phyloP scores from a whole-genome alignment of 2,888 invertebrate species.

The Dusona sp. region DNA sequence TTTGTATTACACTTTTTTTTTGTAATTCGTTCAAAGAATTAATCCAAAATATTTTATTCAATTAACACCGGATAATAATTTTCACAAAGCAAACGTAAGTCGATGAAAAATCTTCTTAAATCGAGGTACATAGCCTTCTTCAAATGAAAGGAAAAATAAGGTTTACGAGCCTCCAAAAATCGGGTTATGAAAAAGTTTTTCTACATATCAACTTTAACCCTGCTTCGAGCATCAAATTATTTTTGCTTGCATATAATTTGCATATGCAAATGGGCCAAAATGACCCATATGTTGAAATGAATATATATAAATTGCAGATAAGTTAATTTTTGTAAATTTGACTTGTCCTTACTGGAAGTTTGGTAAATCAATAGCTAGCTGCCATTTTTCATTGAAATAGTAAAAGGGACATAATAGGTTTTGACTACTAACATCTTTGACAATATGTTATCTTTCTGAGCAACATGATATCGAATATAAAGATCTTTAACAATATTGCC shows the following conservation, averaged over 20 bases:
- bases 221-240: too few relatives aligned
- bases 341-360: not conserved
- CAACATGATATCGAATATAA: not conserved
- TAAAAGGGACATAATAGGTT: not conserved
- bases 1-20: not conserved
- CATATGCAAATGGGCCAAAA: too few relatives aligned
- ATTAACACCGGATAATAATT: not conserved
- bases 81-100: not conserved
- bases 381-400: not conserved
- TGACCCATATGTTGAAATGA: too few relatives aligned
- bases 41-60: not conserved
- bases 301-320: not conserved
- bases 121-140: not conserved
- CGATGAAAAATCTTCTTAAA: not conserved
- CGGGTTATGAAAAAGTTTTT: not conserved
- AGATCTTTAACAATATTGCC: slow-evolving; percentile 20
- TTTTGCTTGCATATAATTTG: too few relatives aligned
- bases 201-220: not conserved
- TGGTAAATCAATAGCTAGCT: not conserved
- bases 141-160: not conserved
- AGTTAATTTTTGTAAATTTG: too few relatives aligned
- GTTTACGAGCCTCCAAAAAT: not conserved
- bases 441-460: not conserved
- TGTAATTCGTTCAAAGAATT: not conserved
- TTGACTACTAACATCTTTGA: not conserved